Evolutionary conservation across 35 echinoderm and acorn worm species (phyloP).

Genomic region (Apostichopus japonicus): DNA sequence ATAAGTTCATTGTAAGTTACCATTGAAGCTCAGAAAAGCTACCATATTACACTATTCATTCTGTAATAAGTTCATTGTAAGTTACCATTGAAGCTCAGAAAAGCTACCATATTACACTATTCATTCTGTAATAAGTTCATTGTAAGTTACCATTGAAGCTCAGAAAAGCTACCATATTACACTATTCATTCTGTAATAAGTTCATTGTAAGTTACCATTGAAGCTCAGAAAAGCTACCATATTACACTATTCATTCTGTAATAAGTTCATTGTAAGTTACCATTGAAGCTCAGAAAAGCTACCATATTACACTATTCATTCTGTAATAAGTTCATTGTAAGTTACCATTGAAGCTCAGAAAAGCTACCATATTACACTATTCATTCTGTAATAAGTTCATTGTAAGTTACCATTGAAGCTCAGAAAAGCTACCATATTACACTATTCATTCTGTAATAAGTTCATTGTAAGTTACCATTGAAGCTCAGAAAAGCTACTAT

Average conservation of each 20-base stretch:
- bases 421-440: too few species aligned
- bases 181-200: conserved; percentile 67
- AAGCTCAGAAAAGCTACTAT: not conserved
- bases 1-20: conserved; percentile 72
- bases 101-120: not conserved
- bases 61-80: conserved; percentile 76
- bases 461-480: conserved; percentile 59
- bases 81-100: not conserved
- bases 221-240: not conserved
- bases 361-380: not conserved
- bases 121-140: conserved; percentile 72
- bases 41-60: too few species aligned
- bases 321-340: conserved; percentile 76
- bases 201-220: conserved; percentile 59
- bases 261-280: conserved; percentile 72
- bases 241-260: too few species aligned
- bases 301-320: conserved; percentile 29
- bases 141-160: conserved; percentile 36
- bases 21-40: not conserved
- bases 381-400: conserved; percentile 72
- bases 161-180: not conserved
- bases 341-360: not conserved
- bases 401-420: conserved; percentile 36
- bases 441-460: conserved; percentile 72
- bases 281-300: not conserved